Base-by-base conservation (phyloP, 2,888 invertebrate genomes). In the Xiphydria camelus region DNA sequence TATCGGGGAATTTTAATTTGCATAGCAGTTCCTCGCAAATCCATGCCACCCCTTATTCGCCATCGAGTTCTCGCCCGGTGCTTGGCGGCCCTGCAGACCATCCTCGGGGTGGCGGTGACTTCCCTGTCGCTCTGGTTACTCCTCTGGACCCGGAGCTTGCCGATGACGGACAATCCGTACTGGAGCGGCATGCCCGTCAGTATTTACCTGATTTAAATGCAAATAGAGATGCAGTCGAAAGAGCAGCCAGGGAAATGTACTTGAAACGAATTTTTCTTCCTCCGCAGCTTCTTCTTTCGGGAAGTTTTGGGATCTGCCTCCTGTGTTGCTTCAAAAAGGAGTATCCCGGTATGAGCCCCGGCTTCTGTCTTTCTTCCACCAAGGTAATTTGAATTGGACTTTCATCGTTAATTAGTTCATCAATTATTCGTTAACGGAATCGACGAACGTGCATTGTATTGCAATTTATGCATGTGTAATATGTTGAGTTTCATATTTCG, bases 101-200 rank as follows among this genome's bases (percentile, higher is more conserved):
- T 83, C 45, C 61, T 83, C 33, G 85, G 84, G 15, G 57, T 80
- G 12, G 75, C 79, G 33, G 72, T 85, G 40, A 78, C 80, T 39
- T 77, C 80, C 14, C 58, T 85, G 38, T 79, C 84, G 1, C 68
- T 81, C 34, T 84, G 83, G 82, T 75, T 84, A 48, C 70, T 83
- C 12, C 59, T 83, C 17, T 81, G 83, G 78, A 78, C 83, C 10
- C 84, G 84, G 4, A 80, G 80, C 64, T 77, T 84, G 14, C 77
- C 79, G 41, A 68, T 79, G 43, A 73, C 78, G 50, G 82, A 85
- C 58, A 83, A 83, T 74, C 85, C 85, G 1, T 84, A 82, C 59
- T 83, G 84, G 82, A 84, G 84, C 61, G 85, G 82, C 25, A 72
- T 83, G 60, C 81, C 83, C 52, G 85, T 86, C 73, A 78, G 77